Base-by-base conservation (phyloP, 2,113 vertebrate genomes). In the Triplophysa rosa region DNA sequence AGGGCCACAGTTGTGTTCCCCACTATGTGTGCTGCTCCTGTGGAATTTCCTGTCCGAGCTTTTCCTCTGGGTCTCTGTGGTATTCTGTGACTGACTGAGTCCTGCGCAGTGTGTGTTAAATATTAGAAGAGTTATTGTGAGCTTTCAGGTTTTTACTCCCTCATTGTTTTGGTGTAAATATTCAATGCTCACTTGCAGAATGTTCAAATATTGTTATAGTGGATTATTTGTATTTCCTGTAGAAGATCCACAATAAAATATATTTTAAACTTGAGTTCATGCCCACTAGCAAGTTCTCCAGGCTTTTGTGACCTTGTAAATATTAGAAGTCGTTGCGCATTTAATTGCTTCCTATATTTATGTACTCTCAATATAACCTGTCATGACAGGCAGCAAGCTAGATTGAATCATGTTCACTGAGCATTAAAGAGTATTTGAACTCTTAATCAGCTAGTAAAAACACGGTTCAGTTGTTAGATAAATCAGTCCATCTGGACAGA, bases 1-100 rank as follows among this genome's bases (percentile, higher is more conserved):
- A 95, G 92, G 90, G 91, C 89, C 89, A 89, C 86, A 85, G 91
- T 94, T 95, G 91, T 96, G 85, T 91, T 93, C 90, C 84, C 85
- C 88, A 66, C 93, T 85, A 89, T 88, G 88, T 80, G 84, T 63
- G 62, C 85, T 84, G 88, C 89, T 87, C 6, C 87, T 91, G 92
- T 93, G 92, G 90, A 91, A 94, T 93, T 92, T 91, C 83, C 80
- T 86, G 91, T 88, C 89, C 93, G 92, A 90, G 93, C 93, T 95
- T 93, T 90, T 84, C 81, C 72, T 88, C 9, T 79, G 12, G 86
- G 70, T 87, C 67, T 82, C 82, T 79, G 45, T 64, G 67, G 54
- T 66, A 70, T 78, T 70, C 76, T 71, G 23, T 77, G 67, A 78
- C 75, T 68, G 75, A 40, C 40, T 72, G 52, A 70, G 61, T 63